Evolutionary conservation across 1,140 invertebrate genomes (phyloP), one percentile per base, ranked within the genome.

Genomic region (Drosophila insularis): DNA sequence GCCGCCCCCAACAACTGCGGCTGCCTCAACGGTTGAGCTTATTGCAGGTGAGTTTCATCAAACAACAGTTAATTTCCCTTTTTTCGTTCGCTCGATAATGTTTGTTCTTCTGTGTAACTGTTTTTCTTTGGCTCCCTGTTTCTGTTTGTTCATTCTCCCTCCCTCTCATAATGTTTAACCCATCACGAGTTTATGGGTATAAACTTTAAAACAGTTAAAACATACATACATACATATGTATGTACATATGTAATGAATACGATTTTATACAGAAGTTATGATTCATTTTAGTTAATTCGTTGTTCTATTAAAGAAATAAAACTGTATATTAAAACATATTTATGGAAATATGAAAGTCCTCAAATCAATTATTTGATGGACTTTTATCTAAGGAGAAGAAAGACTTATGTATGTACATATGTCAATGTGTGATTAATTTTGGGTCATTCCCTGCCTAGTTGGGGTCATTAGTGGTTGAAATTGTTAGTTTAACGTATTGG

Each of bases 11-110:
- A 40, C 67, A 66, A 60, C 58, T 75, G 65, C 14, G 62, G 71
- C 46, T 78, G 60, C 60, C 32, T 60, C 37, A 74, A 35, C 64
- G 68, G 75, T 64, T 23, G 79, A 86, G 56, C 75, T 67, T 63
- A 77, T 87, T 72, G 70, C 84, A 68, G 82, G 82, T 85, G 53
- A 85, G 81, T 59, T 23, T 13, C n/a, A 7, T 63, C 64, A 31
- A 11, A 19, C 5, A 58, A 68, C 23, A 46, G 11, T 46, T 69
- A 17, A 58, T 27, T 58, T 5, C n/a, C 39, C 53, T 19, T 68
- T 31, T 21, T 0, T 39, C 7, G 1, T n/a, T 59, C 19, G 5
- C 58, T 39, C 13, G 2, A 6, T 61, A 19, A 14, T 21, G 8
- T 21, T 27, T 21, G 11, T 19, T 17, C 19, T 23, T 7, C 19